Percentiles rank a stretch among this genome's conserved stretches.
Conservation (phyloP, 2,888 invertebrate genomes). For the Ophion ellenae region DNA sequence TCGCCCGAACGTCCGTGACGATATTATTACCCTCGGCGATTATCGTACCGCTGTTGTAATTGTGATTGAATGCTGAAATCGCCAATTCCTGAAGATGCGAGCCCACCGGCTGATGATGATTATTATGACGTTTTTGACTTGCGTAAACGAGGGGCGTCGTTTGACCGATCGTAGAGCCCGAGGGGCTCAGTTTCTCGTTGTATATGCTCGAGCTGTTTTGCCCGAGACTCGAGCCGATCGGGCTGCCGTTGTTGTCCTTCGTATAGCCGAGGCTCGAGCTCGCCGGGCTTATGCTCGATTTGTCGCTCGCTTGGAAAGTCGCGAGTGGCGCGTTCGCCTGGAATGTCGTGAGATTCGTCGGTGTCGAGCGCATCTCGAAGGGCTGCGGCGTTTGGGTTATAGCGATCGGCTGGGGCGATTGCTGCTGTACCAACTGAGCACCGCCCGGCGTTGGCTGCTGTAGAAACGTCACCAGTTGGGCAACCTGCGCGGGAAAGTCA, state of each 20-base stretch:
- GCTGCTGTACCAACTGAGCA: slow-evolving; percentile 82
- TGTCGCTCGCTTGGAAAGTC: slow-evolving; percentile 81
- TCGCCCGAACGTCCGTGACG: slow-evolving; percentile 69
- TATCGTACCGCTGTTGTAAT: slow-evolving; percentile 76
- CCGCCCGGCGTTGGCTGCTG: slow-evolving; percentile 85
- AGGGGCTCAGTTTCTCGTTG: slow-evolving; percentile 80
- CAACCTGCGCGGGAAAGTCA: slow-evolving; percentile 85
- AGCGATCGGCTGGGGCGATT: slow-evolving; percentile 82
- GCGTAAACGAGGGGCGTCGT: slow-evolving; percentile 79
- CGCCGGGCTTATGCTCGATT: slow-evolving; percentile 80
- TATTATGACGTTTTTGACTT: slow-evolving; percentile 72
- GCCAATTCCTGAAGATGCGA: slow-evolving; percentile 81
- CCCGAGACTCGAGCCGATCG: slow-evolving; percentile 77
- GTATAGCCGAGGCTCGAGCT: slow-evolving; percentile 80
- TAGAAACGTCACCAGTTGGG: slow-evolving; percentile 91
- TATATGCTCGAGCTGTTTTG: slow-evolving; percentile 77
- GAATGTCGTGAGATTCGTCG: slow-evolving; percentile 80
- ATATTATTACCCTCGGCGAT: slow-evolving; percentile 63
- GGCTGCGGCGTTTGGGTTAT: slow-evolving; percentile 72
- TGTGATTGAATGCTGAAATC: slow-evolving; percentile 81
- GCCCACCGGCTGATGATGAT: slow-evolving; percentile 64
- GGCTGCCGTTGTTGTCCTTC: slow-evolving; percentile 78
- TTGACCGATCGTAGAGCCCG: slow-evolving; percentile 79
- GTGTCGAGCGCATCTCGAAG: slow-evolving; percentile 77
- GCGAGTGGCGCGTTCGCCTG: slow-evolving; percentile 80